Evolutionary conservation across 1,140 invertebrate genomes (phyloP).

Genomic region (Magallana gigas): DNA sequence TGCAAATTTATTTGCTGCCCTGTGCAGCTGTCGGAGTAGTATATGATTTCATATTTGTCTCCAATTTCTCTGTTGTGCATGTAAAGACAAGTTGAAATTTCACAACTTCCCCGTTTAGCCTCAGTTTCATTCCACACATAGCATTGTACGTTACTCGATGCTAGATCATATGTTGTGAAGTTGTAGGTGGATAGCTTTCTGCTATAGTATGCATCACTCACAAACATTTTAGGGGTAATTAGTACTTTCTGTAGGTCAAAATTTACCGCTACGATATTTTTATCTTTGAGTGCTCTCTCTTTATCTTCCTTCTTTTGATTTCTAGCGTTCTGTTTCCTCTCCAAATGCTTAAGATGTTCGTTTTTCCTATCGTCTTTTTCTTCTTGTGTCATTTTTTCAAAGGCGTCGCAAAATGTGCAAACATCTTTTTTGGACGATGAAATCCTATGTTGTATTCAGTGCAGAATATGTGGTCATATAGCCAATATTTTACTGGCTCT

Average conservation of each 20-base stretch:
- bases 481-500: constrained; percentile 31
- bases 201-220: constrained; percentile 49
- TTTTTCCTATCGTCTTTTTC: constrained; percentile 25
- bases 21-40: constrained; percentile 54
- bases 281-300: neutral
- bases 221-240: constrained; percentile 40
- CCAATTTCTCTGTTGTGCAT: constrained; percentile 26
- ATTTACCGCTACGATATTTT: constrained; percentile 38
- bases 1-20: constrained; percentile 50
- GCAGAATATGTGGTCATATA: constrained; percentile 44
- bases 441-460: constrained; percentile 41
- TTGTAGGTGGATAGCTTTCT: constrained; percentile 50
- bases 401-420: constrained; percentile 44
- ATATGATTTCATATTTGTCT: constrained; percentile 18
- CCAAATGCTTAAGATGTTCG: neutral
- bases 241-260: constrained; percentile 55
- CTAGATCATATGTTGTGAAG: constrained; percentile 43
- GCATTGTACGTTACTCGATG: constrained; percentile 29
- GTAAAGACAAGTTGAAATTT: constrained; percentile 44
- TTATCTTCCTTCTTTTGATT: constrained; percentile 27
- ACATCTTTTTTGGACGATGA: constrained; percentile 48
- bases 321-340: constrained; percentile 26
- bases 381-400: neutral
- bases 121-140: constrained; percentile 48
- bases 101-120: constrained; percentile 46